Percentiles rank a stretch among this genome's conserved stretches.
Conservation (phyloP, 2,888 invertebrate genomes). For the Ramazzottius varieornatus region DNA sequence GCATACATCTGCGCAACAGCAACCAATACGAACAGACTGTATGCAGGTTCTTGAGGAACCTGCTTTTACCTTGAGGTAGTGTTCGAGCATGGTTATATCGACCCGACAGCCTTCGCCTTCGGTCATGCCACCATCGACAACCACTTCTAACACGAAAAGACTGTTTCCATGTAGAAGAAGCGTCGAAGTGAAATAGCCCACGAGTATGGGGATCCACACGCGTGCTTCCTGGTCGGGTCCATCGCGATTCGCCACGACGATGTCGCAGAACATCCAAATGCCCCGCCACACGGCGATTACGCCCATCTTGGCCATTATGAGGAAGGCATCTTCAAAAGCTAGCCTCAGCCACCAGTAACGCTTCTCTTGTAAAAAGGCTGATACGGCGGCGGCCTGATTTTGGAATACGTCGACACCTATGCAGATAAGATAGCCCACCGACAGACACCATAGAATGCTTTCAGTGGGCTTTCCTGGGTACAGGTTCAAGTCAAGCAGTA, state of each 20-base stretch:
- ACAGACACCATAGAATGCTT: constrained; percentile 51
- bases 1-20: no score
- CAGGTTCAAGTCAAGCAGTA: constrained; percentile 48
- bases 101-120: neutral
- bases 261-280: constrained; percentile 14
- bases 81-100: neutral
- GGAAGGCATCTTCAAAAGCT: constrained; percentile 44
- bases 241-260: constrained; percentile 9
- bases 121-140: neutral
- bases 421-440: constrained; percentile 45
- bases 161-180: neutral
- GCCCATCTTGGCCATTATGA: constrained; percentile 27
- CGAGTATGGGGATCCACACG: neutral
- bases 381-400: constrained; percentile 44
- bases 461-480: constrained; percentile 38
- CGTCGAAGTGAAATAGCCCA: neutral
- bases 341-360: constrained; percentile 30
- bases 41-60: no score
- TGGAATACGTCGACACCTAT: constrained; percentile 38
- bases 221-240: neutral
- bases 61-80: neutral
- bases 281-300: constrained; percentile 18
- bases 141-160: neutral
- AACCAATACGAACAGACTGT: no score
- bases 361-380: constrained; percentile 39